Conservation (phyloP, 1,140 invertebrate species). For the Pygmarrhopalites habei region DNA sequence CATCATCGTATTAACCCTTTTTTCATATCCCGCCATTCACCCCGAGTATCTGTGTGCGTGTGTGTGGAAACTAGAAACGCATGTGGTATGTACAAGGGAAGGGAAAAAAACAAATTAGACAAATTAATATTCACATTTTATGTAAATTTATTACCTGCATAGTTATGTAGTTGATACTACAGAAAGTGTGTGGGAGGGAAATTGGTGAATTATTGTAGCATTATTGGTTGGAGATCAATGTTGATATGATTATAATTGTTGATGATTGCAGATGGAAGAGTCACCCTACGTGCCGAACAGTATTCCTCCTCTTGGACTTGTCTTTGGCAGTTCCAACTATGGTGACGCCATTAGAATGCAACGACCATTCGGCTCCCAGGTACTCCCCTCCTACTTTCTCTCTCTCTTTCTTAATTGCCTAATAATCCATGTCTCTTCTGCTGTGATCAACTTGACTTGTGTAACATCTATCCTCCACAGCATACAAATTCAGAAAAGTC, state of each 20-base stretch:
- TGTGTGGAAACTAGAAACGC: no score
- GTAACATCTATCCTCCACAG: slow-evolving; percentile 23
- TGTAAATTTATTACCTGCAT: no score
- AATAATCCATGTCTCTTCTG: slow-evolving; percentile 37
- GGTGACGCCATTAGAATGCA: slow-evolving; percentile 66
- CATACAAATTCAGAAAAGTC: slow-evolving; percentile 23
- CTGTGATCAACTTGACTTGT: slow-evolving; percentile 33
- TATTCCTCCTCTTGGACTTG: slow-evolving; percentile 69
- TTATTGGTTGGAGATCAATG: no score
- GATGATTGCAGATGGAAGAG: slow-evolving; percentile 54
- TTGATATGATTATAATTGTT: not conserved
- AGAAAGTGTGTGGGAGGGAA: no score
- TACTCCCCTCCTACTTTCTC: slow-evolving; percentile 39
- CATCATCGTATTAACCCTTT: no score
- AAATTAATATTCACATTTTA: no score
- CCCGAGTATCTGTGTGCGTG: not conserved
- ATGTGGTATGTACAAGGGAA: no score
- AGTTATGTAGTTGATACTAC: no score
- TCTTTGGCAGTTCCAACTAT: slow-evolving; percentile 67
- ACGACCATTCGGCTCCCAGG: slow-evolving; percentile 63
- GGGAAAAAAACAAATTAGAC: no score
- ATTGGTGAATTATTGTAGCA: no score
- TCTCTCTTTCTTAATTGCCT: slow-evolving; percentile 33
- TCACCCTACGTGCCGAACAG: slow-evolving; percentile 59
- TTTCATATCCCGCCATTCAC: no score